Evolutionary conservation across 2,888 invertebrate species (phyloP).

Genomic region (Tipula unca): DNA sequence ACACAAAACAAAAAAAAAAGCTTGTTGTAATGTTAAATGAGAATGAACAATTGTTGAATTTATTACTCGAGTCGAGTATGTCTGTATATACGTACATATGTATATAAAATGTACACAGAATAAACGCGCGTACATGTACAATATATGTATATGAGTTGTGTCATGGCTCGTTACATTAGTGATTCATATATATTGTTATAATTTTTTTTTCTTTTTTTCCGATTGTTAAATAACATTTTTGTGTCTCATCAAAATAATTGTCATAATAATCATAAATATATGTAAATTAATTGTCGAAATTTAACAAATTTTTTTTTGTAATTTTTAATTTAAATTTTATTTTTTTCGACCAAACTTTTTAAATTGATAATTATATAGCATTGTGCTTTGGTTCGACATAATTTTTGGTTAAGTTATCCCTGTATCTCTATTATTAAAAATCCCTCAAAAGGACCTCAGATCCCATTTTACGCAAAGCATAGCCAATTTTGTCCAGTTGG

Average conservation of each 20-base stretch:
- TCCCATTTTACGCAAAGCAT: no score
- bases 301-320: background rate
- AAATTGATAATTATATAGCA: background rate
- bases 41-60: constrained; percentile 8
- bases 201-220: background rate
- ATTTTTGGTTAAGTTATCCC: no score
- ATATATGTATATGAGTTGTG: background rate
- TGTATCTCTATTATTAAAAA: no score
- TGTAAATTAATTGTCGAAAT: constrained; percentile 8
- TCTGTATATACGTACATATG: background rate
- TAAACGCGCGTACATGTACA: no score
- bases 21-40: background rate
- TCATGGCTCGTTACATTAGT: constrained; percentile 14
- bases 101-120: no score
- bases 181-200: background rate
- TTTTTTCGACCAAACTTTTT: background rate
- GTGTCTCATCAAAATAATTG: constrained; percentile 14
- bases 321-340: background rate
- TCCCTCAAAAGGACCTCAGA: no score
- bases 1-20: background rate
- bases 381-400: no score
- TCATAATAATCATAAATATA: background rate
- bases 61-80: background rate
- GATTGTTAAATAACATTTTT: background rate
- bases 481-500: no score